Evolutionary conservation across 2,113 vertebrate species (phyloP).

Genomic region (Boulengeromyrus knoepffleri): DNA sequence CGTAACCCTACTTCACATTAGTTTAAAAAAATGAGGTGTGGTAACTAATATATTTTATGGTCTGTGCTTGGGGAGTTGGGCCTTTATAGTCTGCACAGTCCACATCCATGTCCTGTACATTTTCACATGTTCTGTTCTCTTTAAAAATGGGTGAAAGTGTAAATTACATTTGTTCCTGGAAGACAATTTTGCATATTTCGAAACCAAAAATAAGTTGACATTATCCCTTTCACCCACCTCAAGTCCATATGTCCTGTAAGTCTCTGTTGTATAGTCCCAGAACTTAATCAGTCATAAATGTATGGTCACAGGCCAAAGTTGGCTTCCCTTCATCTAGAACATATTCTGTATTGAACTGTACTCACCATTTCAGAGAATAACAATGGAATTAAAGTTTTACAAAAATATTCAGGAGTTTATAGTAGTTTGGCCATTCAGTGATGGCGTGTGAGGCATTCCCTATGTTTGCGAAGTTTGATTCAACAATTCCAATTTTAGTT

Average conservation of each 20-base stretch:
- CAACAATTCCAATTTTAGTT: background rate
- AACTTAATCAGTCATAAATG: constrained; percentile 21
- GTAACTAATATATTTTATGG: constrained; percentile 17
- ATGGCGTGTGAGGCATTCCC: background rate
- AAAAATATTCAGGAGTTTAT: background rate
- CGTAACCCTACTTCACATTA: background rate
- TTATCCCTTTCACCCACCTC: background rate
- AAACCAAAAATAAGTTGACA: constrained; percentile 2
- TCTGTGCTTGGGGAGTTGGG: constrained; percentile 25
- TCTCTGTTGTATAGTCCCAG: background rate
- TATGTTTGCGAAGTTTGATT: background rate
- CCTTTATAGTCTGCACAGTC: constrained; percentile 18
- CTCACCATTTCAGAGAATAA: background rate
- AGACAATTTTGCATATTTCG: background rate
- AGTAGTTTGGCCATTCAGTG: background rate
- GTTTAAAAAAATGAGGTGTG: background rate
- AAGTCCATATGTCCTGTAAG: constrained; percentile 2
- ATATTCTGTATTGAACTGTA: constrained; percentile 30
- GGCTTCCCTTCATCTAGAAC: constrained; percentile 19
- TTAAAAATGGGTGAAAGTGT: background rate
- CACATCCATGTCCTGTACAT: constrained; percentile 12
- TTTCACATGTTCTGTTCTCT: background rate
- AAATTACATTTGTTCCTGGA: background rate
- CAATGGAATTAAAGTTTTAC: background rate
- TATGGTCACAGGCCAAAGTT: constrained; percentile 42